phyloP scores from a whole-genome alignment of 2,797 vertebrate genomes.

The Clarias laeviceps region DNA sequence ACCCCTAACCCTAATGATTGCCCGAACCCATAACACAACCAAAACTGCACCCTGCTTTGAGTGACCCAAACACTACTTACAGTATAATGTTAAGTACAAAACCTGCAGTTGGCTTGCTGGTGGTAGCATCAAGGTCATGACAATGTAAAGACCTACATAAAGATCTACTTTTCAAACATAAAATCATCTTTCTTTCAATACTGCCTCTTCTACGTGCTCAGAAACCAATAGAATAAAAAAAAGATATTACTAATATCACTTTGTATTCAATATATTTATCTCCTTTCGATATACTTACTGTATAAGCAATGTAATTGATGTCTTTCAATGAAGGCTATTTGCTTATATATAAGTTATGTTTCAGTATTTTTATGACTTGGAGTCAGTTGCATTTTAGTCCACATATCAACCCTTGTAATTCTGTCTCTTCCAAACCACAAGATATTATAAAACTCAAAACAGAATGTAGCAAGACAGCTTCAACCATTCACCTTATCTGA shows the following conservation, averaged over 20 bases:
- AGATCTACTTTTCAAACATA: too few relatives aligned
- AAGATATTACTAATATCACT: not conserved
- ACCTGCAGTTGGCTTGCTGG: too few relatives aligned
- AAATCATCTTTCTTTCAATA: too few relatives aligned
- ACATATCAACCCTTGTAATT: not conserved
- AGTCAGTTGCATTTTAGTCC: not conserved
- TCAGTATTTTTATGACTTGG: not conserved
- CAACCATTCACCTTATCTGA: conserved; percentile 1
- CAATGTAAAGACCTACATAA: too few relatives aligned
- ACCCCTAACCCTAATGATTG: too few relatives aligned
- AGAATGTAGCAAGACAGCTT: not conserved
- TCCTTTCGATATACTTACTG: too few relatives aligned
- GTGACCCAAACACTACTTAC: too few relatives aligned
- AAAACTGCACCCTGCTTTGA: too few relatives aligned
- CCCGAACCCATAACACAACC: too few relatives aligned
- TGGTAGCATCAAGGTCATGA: too few relatives aligned
- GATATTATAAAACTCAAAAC: not conserved
- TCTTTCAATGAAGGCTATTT: not conserved
- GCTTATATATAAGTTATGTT: not conserved
- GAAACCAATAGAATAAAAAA: not conserved
- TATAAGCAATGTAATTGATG: not conserved
- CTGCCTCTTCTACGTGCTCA: not conserved
- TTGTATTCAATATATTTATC: not conserved
- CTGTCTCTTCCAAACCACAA: conserved; percentile 4
- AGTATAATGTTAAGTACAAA: too few relatives aligned